phyloP scores from a whole-genome alignment of 2,888 invertebrate genomes.

The Therioaphis trifolii region DNA sequence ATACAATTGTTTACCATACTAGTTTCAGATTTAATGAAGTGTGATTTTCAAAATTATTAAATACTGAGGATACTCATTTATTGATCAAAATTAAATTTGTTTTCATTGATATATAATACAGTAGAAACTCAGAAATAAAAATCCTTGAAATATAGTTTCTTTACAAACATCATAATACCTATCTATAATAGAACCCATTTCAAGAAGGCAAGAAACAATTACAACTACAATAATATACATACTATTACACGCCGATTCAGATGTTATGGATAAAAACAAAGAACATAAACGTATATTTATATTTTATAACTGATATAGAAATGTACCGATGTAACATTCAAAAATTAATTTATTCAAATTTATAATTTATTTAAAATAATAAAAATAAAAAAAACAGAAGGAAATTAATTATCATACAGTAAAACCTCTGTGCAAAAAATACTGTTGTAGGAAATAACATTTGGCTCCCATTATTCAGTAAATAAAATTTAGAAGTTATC shows the following conservation, averaged over 20 bases:
- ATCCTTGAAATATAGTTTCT: conserved; percentile 45
- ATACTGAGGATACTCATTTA: not conserved
- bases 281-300: not conserved
- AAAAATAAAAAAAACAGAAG: no score
- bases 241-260: conserved; percentile 34
- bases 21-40: not conserved
- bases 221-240: not conserved
- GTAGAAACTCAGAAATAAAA: conserved; percentile 42
- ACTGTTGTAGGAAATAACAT: no score
- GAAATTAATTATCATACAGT: no score
- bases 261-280: conserved; percentile 13
- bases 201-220: conserved; percentile 6
- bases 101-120: not conserved
- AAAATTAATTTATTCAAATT: not conserved
- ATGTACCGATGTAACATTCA: not conserved
- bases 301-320: not conserved
- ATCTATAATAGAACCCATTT: not conserved
- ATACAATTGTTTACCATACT: no score
- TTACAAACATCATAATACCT: not conserved
- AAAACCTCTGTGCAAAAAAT: no score
- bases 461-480: no score
- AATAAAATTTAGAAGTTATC: no score
- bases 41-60: not conserved
- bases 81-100: not conserved
- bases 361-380: not conserved